These are phyloP conservation scores for Steromphala cineraria DNA, from an alignment of 2,888 invertebrate genomes.

Conservation along the genomic window DNA sequence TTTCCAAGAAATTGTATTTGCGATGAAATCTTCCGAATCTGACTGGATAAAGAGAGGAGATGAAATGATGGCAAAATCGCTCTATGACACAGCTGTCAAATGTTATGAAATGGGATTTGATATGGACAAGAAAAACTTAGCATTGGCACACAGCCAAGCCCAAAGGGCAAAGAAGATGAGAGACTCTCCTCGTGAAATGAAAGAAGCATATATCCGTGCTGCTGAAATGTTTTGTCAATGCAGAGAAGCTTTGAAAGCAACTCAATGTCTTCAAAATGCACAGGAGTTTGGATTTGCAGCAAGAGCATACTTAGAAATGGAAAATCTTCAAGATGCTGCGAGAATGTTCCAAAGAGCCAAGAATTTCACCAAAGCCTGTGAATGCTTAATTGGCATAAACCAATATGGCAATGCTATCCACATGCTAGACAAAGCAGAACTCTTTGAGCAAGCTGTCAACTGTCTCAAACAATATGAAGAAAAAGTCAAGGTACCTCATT, in stretches of 20 bases:
- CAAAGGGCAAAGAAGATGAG: conserved; percentile 48
- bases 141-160: conserved; percentile 61
- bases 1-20: conserved; percentile 54
- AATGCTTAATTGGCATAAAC: conserved; percentile 57
- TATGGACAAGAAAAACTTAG: conserved; percentile 47
- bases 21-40: conserved; percentile 55
- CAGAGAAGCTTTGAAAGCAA: conserved; percentile 43
- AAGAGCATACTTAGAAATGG: conserved; percentile 48
- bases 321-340: conserved; percentile 56
- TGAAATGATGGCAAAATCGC: conserved; percentile 56
- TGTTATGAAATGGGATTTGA: conserved; percentile 58
- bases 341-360: conserved; percentile 49
- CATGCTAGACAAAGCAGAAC: conserved; percentile 50
- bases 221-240: conserved; percentile 58
- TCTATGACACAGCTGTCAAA: conserved; percentile 65
- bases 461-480: conserved; percentile 54
- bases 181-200: conserved; percentile 50
- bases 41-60: conserved; percentile 65
- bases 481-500: conserved; percentile 39
- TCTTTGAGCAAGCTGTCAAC: conserved; percentile 62
- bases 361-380: conserved; percentile 47
- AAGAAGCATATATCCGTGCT: conserved; percentile 56
- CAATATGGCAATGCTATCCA: conserved; percentile 54
- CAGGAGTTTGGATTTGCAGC: conserved; percentile 54
- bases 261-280: conserved; percentile 58